Conservation (phyloP, 2,888 invertebrate genomes). For the Caenorhabditis drosophilae region DNA sequence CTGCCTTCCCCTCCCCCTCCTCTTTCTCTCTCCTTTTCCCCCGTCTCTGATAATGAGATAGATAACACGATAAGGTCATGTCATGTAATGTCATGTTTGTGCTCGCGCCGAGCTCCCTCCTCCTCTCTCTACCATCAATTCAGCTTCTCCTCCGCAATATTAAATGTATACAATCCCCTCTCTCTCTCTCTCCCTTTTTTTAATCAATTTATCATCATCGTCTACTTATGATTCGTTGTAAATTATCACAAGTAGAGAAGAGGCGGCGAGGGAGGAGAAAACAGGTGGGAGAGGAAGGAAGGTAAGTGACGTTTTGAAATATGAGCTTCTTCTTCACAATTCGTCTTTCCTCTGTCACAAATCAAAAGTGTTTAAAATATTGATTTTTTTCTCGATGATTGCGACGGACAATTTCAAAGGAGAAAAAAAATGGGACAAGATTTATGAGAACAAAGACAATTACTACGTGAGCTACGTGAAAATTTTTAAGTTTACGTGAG, state of each 20-base stretch:
- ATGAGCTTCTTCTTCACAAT: constrained; percentile 2
- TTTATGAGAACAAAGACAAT: too few species aligned
- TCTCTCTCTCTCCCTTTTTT: not conserved
- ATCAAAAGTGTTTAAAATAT: not conserved
- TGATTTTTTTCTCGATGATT: not conserved
- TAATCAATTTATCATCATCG: too few species aligned
- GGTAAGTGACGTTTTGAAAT: constrained; percentile 8
- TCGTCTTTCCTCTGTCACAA: too few species aligned
- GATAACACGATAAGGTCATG: too few species aligned
- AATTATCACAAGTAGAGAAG: too few species aligned
- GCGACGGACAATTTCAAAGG: not conserved
- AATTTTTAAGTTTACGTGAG: not conserved
- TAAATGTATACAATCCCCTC: not conserved
- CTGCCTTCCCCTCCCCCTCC: not conserved
- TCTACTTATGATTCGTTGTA: not conserved
- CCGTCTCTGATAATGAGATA: too few species aligned
- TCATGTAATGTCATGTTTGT: too few species aligned
- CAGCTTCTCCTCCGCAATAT: not conserved
- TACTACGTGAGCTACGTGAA: too few species aligned
- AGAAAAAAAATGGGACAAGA: not conserved
- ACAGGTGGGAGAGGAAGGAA: not conserved
- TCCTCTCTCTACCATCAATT: not conserved
- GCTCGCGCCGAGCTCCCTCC: too few species aligned
- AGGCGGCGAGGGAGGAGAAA: too few species aligned
- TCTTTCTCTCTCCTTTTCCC: constrained; percentile 1